phyloP scores from a whole-genome alignment of 2,888 invertebrate species.

The Microdon myrmicae region DNA sequence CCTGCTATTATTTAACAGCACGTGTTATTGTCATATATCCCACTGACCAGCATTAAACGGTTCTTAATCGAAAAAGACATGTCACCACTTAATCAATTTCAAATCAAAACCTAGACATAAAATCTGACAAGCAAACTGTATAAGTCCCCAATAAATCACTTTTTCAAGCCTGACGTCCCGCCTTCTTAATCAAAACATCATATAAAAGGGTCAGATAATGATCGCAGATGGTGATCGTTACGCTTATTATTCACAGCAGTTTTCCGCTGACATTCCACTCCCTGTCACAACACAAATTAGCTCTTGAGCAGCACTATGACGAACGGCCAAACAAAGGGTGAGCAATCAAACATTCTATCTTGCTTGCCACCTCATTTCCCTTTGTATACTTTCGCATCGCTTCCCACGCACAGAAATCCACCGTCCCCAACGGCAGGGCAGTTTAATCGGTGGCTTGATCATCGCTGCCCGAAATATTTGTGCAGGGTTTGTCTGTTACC shows the following conservation, averaged over 20 bases:
- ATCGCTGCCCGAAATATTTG: slow-evolving; percentile 18
- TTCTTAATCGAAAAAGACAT: too few relatives aligned
- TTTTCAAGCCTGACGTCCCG: neutral
- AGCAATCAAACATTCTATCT: neutral
- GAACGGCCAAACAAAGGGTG: slow-evolving; percentile 16
- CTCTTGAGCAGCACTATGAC: slow-evolving; percentile 46
- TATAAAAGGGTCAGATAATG: slow-evolving; percentile 35
- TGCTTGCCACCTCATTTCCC: slow-evolving; percentile 12
- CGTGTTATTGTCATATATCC: too few relatives aligned
- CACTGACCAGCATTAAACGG: too few relatives aligned
- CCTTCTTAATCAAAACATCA: neutral
- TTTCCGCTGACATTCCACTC: slow-evolving; percentile 45
- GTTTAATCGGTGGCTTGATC: slow-evolving; percentile 35
- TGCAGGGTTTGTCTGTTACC: slow-evolving; percentile 28
- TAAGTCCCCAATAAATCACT: slow-evolving; percentile 36
- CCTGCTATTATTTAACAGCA: too few relatives aligned
- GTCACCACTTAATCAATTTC: slow-evolving; percentile 27
- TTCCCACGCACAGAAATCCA: slow-evolving; percentile 20
- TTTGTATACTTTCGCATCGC: slow-evolving; percentile 19
- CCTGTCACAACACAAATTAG: slow-evolving; percentile 49
- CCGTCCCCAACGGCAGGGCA: slow-evolving; percentile 40
- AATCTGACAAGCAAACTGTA: slow-evolving; percentile 23
- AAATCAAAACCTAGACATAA: slow-evolving; percentile 20
- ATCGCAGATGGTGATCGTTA: slow-evolving; percentile 31
- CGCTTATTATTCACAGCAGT: slow-evolving; percentile 39